Evolutionary conservation across 30 jellyfish, hydroid and myxozoan genomes (phyloP), one percentile per base, ranked within the genome.

Genomic region (Hydra vulgaris): DNA sequence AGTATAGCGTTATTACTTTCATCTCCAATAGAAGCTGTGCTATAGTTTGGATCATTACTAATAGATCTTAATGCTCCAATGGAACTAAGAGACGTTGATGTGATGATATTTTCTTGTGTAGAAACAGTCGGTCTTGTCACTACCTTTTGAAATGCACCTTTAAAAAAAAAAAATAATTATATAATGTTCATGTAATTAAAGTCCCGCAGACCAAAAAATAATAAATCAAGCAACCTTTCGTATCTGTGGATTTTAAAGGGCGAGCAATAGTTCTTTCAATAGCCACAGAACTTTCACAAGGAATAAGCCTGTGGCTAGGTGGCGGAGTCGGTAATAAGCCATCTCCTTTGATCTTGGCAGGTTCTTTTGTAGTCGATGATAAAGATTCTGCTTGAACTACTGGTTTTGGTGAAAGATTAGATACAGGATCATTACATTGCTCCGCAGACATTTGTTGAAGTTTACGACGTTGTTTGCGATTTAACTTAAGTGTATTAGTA

Each of bases 381-480:
- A 66, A 7, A n/a, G 87, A 18, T n/a, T 20, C 70, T 18, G 25
- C 72, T 4, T 23, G 17, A 0, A 0, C 75, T 19, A 18, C 75
- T 23, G 27, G 5, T 18, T 23, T 73, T 40, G 61, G 61, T 40
- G 61, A 3, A 3, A 40, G 61, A 12, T 40, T 40, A 17, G 81
- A 18, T 5, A 25, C 18, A 1, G 85, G 54, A 1, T 26, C 54
- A 19, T 66, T 70, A 26, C 27, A 23, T 26, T 73, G 87, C 76
- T 53, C 89, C 23, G 86, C 89, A 81, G 81, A 83, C 80, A 85
- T 85, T 27, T 83, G 90, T 66, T 83, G 90, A 17, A 81, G 88
- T 70, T 87, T 87, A 21, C 95, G 89, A 21, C 95, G 76, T 53
- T 87, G 95, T 66, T 87, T 87, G 0, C 95, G 83, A 66, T 82